A percentile compares a stretch with the other conserved stretches of the same genome.
Evolutionary conservation across 37 sponge, comb jelly and placozoan species (phyloP).

Genomic region (Crambe crambe): DNA sequence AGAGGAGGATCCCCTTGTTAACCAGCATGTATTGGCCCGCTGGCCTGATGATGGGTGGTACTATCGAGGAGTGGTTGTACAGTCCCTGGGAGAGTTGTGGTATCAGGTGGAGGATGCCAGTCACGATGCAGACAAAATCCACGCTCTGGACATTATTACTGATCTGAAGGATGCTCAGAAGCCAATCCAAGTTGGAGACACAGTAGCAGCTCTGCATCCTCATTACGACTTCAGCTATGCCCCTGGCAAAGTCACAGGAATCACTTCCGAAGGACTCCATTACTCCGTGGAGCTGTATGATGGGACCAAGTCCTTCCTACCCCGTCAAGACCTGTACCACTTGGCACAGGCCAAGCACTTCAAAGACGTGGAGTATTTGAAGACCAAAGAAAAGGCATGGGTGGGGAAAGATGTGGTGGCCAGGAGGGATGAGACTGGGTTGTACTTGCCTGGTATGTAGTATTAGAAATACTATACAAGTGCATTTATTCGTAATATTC

Average conservation of each 20-base stretch:
- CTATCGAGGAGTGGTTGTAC: constrained; percentile 11
- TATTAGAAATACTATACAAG: not conserved
- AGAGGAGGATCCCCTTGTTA: not conserved
- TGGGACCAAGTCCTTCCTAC: constrained; percentile 9
- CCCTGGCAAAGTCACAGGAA: constrained; percentile 48
- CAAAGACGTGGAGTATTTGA: constrained; percentile 37
- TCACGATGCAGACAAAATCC: constrained; percentile 35
- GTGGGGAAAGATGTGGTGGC: constrained; percentile 65
- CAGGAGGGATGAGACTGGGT: constrained; percentile 47
- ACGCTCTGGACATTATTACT: constrained; percentile 49
- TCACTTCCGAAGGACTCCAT: constrained; percentile 20
- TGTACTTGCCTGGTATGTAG: constrained; percentile 62
- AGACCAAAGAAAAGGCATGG: constrained; percentile 56
- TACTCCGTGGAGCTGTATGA: constrained; percentile 57
- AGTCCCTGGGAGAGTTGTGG: not conserved
- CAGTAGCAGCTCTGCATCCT: constrained; percentile 58
- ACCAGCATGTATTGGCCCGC: constrained; percentile 47
- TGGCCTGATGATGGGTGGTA: constrained; percentile 85
- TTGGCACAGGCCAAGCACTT: constrained; percentile 25
- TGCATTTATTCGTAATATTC: not conserved
- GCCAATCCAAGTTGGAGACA: constrained; percentile 30
- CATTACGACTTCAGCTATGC: constrained; percentile 46
- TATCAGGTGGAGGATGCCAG: constrained; percentile 42
- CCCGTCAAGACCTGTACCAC: constrained; percentile 47
- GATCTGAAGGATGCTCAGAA: constrained; percentile 37